Base-by-base conservation (phyloP, 2,888 invertebrate genomes). In the Cepaea hortensis region DNA sequence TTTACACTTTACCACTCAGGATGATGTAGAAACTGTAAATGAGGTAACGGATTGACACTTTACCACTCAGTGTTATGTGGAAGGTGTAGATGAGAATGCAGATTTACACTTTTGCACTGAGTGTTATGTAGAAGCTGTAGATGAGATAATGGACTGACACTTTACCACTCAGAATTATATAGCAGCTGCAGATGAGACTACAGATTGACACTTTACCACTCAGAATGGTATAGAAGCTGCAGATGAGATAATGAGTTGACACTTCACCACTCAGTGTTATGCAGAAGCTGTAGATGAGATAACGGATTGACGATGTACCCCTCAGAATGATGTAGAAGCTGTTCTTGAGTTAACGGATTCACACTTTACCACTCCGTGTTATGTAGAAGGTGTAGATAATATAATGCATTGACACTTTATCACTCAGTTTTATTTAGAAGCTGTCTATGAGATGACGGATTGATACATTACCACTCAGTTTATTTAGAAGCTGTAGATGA, bases 181-280 rank as follows among this genome's bases (percentile, higher is more conserved):
- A 35, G 35, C 0, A 35, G 35, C 35, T 35, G 35, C 35, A 35
- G 35, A 35, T 35, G 15, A 23, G 70, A 48, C 35, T 35, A 35
- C 35, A 35, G 82, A 94, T 93, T 13, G 93, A 91, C 1, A 94
- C 94, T 5, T 89, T 89, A 1, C 94, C 94, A 72, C 90, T 92
- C 61, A 94, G 90, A 50, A 94, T 92, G 79, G 94, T 93, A 89
- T 92, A 94, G 89, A 94, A 94, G 85, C 94, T 94, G 89, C 15
- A 87, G 76, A 55, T 50, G 15, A 23, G 70, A 23, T 20, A 3
- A 48, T 0, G 3, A 1, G 1, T 35, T 35, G 35, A 35, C 35
- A 65, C 65, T 6, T 89, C 89, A 1, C 94, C 94, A 72, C 90
- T 92, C 61, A 94, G 90, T 48, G 94, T 92, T 76, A 94, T 93